phyloP scores from a whole-genome alignment of 2,113 vertebrate genomes.

The Xiphorhynchus elegans region DNA sequence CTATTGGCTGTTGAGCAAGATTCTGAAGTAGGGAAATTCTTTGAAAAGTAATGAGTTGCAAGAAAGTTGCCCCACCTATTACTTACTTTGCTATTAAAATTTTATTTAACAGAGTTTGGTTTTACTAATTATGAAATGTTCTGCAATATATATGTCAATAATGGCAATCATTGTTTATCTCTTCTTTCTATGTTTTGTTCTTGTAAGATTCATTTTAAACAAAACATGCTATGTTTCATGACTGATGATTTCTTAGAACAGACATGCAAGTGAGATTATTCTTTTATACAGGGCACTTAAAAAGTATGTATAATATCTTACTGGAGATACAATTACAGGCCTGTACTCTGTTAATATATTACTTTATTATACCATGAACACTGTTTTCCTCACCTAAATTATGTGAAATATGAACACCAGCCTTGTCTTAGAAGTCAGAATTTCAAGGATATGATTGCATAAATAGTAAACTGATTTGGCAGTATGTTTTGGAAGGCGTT shows the following conservation, averaged over 20 bases:
- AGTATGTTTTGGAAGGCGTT: neutral
- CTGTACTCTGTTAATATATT: neutral
- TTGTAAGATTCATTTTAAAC: constrained; percentile 24
- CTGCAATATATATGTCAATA: neutral
- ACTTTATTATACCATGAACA: neutral
- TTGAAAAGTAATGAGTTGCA: neutral
- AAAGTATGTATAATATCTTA: neutral
- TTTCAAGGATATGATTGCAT: neutral
- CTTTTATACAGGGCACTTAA: neutral
- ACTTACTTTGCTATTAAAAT: neutral
- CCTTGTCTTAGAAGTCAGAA: neutral
- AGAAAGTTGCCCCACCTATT: neutral
- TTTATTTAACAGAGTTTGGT: neutral
- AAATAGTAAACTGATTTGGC: neutral
- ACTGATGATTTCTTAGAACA: constrained; percentile 23
- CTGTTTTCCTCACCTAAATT: neutral
- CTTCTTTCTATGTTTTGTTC: constrained; percentile 20
- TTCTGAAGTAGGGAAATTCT: neutral
- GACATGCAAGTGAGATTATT: neutral
- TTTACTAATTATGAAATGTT: constrained; percentile 16
- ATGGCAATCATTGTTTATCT: constrained; percentile 5
- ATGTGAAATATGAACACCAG: neutral
- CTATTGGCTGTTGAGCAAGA: neutral
- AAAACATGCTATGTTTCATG: neutral
- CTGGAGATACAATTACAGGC: neutral